phyloP scores from a whole-genome alignment of 2,888 invertebrate genomes.

The Drosophila meridiana region DNA sequence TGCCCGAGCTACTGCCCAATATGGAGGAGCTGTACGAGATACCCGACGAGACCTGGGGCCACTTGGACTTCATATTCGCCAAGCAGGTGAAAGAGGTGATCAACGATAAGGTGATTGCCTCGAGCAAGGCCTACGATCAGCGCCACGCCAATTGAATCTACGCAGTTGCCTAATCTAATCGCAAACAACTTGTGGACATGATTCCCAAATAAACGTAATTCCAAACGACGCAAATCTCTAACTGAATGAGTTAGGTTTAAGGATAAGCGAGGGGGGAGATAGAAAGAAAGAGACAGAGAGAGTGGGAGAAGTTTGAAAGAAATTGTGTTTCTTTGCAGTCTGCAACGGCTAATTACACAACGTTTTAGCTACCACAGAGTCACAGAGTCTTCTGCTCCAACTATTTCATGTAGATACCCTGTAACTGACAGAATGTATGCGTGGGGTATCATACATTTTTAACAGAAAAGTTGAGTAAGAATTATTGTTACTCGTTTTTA shows the following conservation, averaged over 20 bases:
- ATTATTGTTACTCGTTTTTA: too few species aligned
- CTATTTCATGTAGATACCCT: constrained; percentile 29
- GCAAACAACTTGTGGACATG: constrained; percentile 6
- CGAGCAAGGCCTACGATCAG: constrained; percentile 62
- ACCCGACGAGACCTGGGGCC: constrained; percentile 76
- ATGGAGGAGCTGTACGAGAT: constrained; percentile 65
- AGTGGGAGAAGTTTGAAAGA: background rate
- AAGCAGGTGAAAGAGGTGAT: constrained; percentile 67
- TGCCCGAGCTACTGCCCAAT: constrained; percentile 58
- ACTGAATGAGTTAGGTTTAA: background rate
- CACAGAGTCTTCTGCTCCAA: constrained; percentile 1
- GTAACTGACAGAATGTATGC: background rate
- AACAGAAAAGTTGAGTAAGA: too few species aligned
- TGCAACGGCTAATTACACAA: constrained; percentile 39
- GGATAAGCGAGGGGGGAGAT: background rate
- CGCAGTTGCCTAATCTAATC: constrained; percentile 40
- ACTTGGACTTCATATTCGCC: constrained; percentile 81
- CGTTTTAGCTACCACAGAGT: background rate
- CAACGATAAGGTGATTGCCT: constrained; percentile 66
- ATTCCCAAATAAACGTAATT: constrained; percentile 20
- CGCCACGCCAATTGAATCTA: constrained; percentile 17
- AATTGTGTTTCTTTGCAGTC: constrained; percentile 14
- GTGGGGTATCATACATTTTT: background rate
- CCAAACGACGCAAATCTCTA: background rate
- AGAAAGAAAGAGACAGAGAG: background rate